Base-by-base conservation (phyloP, 2,888 invertebrate genomes). In the Athalia cordata region DNA sequence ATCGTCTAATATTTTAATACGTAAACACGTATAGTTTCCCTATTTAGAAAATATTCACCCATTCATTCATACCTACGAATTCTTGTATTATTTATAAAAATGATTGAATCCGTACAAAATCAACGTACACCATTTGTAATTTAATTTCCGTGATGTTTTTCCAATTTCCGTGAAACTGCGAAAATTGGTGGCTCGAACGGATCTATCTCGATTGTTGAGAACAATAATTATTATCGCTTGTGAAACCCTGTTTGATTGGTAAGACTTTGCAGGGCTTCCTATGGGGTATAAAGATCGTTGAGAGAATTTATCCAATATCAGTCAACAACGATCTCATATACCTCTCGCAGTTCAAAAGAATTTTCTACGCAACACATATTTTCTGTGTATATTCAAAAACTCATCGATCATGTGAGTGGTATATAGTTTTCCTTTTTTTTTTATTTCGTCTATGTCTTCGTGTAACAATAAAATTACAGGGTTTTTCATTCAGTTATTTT, bases 231-330 rank as follows among this genome's bases (percentile, higher is more conserved):
- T 75, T 62, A 75, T 75, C 62, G 75, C 62, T 75, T 47, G 77
- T 11, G 77, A 77, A 77, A 77, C 77, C 77, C 61, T 68, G 67
- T 77, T 61, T 59, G 68, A 77, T 77, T 77, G 50, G 61, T 49
- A 77, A 61, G 15, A 9, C 68, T 6, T 68, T 49, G 50, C 59
- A 57, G 61, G 77, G 77, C 68, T 77, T 77, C 77, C 11, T 61
- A 55, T 29, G 68, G 75, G 29, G 61, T 77, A 77, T 77, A 77
- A 77, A 77, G 15, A 61, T 61, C 61, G 9, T 9, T 13, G 61
- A 13, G 11, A 6, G 59, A 49, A 77, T 59, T 61, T 57, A 66
- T 66, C 59, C 68, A 68, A 61, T 61, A 77, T 61, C 68, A 77
- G 77, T 77, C 61, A 68, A 50, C 52, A 49, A 43, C 68, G 66